Base-by-base conservation (phyloP, 2,888 invertebrate genomes). In the Dusona sp. region DNA sequence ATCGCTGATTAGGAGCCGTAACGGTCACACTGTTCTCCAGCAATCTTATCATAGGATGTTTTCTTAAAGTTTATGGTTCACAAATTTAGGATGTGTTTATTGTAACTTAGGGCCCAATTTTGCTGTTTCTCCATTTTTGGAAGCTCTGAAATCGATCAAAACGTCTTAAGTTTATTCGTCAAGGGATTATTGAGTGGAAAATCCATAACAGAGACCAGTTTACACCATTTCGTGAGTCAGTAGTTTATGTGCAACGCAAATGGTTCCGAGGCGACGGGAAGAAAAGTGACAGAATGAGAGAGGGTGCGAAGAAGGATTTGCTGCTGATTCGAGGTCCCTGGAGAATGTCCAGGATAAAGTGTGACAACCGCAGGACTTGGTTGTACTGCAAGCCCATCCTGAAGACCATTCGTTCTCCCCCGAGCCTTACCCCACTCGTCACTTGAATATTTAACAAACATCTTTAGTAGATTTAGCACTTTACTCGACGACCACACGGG, bases 371-470 rank as follows among this genome's bases (percentile, higher is more conserved):
- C 79, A 80, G 79, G 65, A 51, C 74, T 54, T 19, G 79, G 48
- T 67, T 48, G 57, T 84, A 61, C 51, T 57, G 74, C 51, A 45
- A 45, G 33, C 67, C 67, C 73, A 29, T 25, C 68, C 67, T 64
- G 48, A 19, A 64, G 64, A 57, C 33, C 75, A 61, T 70, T 80
- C 54, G 29, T 64, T 54, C 22, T 54, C 51, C 67, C 61, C 36
- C 38, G 3, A 68, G 54, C n/a, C 36, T 65, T 70, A 36, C 54
- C 72, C n/a, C 72, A 70, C 72, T 68, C 74, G 57, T n/a, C 84
- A 83, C 89, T 91, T 88, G 88, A 91, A 90, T 91, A 91, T 91
- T 91, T 90, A 91, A 85, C 85, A 79, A 84, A 83, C 85, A 88
- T 90, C 88, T 90, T 88, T 88, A 89, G 89, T 88, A 79, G 87